phyloP scores from a whole-genome alignment of 64 coral and sea anemone species.

The Stichodactyla mertensii region DNA sequence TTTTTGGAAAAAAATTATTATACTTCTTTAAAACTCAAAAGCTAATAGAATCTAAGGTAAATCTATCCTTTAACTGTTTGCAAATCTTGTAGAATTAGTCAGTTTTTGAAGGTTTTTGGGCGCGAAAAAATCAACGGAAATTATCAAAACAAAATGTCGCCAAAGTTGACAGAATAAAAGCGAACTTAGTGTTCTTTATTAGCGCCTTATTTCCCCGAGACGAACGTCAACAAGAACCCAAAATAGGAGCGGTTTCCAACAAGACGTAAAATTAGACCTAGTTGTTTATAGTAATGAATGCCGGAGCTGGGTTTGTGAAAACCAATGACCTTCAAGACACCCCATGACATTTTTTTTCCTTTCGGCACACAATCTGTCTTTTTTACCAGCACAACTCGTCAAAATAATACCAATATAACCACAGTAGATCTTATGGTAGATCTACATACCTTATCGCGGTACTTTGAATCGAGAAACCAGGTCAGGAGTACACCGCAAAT shows the following conservation, averaged over 20 bases:
- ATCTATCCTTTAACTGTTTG: neutral
- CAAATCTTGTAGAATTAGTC: neutral
- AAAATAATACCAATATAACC: neutral
- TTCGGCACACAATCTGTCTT: neutral
- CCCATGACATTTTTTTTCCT: neutral
- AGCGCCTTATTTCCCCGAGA: neutral
- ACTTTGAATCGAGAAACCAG: slow-evolving; percentile 75
- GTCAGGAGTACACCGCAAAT: slow-evolving; percentile 82
- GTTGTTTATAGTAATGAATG: neutral
- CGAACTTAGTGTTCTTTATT: neutral
- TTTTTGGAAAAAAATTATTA: neutral
- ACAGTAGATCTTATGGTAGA: neutral
- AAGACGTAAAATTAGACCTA: neutral
- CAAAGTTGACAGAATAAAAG: neutral
- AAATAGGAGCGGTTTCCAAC: neutral
- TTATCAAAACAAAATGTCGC: neutral
- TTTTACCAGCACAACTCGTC: neutral
- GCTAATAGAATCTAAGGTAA: neutral
- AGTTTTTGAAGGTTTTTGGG: neutral
- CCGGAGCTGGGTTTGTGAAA: neutral
- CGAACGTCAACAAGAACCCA: neutral
- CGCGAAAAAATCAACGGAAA: neutral
- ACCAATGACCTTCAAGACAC: neutral
- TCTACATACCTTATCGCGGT: slow-evolving; percentile 78
- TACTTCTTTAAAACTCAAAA: neutral